Base-by-base conservation (phyloP, 2,888 invertebrate genomes). In the Vanessa cardui region DNA sequence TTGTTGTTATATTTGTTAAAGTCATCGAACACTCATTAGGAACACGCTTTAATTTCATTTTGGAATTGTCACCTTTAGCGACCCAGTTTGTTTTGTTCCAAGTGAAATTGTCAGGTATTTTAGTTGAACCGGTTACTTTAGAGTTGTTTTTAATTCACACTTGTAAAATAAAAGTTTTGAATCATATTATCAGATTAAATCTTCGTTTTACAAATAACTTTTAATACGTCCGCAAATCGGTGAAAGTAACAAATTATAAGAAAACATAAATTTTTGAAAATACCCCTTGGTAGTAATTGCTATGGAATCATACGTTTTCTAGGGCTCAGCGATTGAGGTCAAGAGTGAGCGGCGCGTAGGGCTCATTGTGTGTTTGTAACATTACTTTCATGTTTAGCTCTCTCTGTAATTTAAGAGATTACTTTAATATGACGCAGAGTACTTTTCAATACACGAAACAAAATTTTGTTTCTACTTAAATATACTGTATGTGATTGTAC, bases 301-400 rank as follows among this genome's bases (percentile, higher is more conserved):
- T 56, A 26, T 21, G 8, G 56, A 56, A 39, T 56, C 39, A 39
- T 39, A 56, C 18, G 18, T 56, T 67, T 64, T 60, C 56, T 64
- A 61, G 61, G 50, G 31, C 62, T 45, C 26, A 9, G 62, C 59
- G 49, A 71, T 69, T 56, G 69, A 62, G 66, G 66, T 66, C 69
- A 71, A 64, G 58, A 66, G 66, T 69, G 69, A 71, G 61, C 63
- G 71, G 69, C 61, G 60, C 63, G 62, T 46, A 63, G 64, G 58
- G 59, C 60, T 59, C 63, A 64, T 61, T 56, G 58, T 52, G 33
- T 63, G 61, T 61, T 63, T 66, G 68, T 69, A 61, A 44, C 60
- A 47, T 61, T 66, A 56, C 66, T 39, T 44, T 61, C 50, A 64
- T 66, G 56, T 47, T 47, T n/a, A 47, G 47, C 47, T 47, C 47